Evolutionary conservation across 2,888 invertebrate genomes (phyloP).

Genomic region (Aporophyla nigra): DNA sequence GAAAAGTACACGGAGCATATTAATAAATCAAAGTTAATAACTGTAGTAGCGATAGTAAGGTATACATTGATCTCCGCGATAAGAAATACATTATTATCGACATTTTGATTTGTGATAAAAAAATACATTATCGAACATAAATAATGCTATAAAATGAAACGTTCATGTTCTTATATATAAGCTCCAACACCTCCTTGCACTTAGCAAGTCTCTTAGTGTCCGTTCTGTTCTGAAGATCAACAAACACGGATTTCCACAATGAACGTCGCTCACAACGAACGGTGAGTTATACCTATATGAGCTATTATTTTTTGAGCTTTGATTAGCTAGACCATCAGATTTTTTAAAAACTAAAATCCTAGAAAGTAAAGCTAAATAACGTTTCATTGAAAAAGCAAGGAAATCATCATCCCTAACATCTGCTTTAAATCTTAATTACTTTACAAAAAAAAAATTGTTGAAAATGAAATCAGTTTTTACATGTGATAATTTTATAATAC

Average conservation of each 20-base stretch:
- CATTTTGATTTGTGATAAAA: slow-evolving; percentile 69
- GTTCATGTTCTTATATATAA: slow-evolving; percentile 55
- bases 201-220: slow-evolving; percentile 44
- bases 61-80: slow-evolving; percentile 59
- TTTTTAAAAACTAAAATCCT: not conserved
- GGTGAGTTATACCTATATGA: slow-evolving; percentile 48
- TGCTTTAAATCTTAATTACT: not conserved
- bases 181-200: slow-evolving; percentile 46
- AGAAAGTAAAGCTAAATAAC: not conserved
- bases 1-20: slow-evolving; percentile 40
- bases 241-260: slow-evolving; percentile 55
- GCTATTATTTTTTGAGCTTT: not conserved
- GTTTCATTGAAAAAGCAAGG: not conserved
- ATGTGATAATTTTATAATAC: not conserved
- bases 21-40: slow-evolving; percentile 64
- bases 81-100: slow-evolving; percentile 66
- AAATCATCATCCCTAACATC: not conserved
- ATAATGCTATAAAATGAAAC: slow-evolving; percentile 65
- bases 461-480: not conserved
- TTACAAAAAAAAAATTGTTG: not conserved
- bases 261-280: slow-evolving; percentile 38
- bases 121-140: slow-evolving; percentile 64
- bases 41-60: slow-evolving; percentile 49
- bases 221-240: slow-evolving; percentile 19
- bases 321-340: not conserved